Evolutionary conservation across 2,888 invertebrate species (phyloP).

Genomic region (Tiphia femorata): DNA sequence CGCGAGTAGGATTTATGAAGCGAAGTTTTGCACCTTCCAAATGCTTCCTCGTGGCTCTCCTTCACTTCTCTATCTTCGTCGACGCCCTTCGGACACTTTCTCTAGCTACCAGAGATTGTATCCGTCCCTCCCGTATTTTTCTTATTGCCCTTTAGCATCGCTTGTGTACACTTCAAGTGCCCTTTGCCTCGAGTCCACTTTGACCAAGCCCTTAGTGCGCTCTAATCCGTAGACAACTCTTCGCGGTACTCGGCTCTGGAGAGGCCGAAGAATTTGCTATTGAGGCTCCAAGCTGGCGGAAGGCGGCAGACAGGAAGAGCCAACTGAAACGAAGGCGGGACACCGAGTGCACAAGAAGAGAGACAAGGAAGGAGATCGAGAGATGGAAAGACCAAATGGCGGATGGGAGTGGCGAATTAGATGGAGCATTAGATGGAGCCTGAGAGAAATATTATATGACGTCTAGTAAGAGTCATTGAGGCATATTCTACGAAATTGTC

Average conservation of each 20-base stretch:
- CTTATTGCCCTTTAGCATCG: conserved; percentile 34
- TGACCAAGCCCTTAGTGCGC: conserved; percentile 41
- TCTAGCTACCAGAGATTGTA: no score
- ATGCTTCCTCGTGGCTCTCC: background rate
- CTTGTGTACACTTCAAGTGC: conserved; percentile 36
- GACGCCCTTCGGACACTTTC: no score
- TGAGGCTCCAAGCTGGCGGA: conserved; percentile 22
- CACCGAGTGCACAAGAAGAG: no score
- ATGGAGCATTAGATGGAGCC: background rate
- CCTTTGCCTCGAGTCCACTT: conserved; percentile 36
- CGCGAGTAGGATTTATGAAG: no score
- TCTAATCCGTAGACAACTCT: conserved; percentile 52
- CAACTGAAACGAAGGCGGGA: background rate
- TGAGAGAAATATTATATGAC: conserved; percentile 27
- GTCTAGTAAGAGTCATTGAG: conserved; percentile 32
- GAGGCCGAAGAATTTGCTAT: conserved; percentile 45
- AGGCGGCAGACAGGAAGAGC: conserved; percentile 17
- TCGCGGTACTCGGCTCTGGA: conserved; percentile 40
- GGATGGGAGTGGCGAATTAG: background rate
- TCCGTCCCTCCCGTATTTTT: conserved; percentile 27
- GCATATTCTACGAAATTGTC: conserved; percentile 30
- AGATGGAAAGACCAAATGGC: background rate
- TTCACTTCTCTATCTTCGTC: conserved; percentile 6
- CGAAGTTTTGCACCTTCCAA: background rate
- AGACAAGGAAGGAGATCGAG: conserved; percentile 3